Percentiles rank a stretch among this genome's conserved stretches.
phyloP scores from a whole-genome alignment of 2,888 invertebrate genomes.

The Nomada fabriciana region DNA sequence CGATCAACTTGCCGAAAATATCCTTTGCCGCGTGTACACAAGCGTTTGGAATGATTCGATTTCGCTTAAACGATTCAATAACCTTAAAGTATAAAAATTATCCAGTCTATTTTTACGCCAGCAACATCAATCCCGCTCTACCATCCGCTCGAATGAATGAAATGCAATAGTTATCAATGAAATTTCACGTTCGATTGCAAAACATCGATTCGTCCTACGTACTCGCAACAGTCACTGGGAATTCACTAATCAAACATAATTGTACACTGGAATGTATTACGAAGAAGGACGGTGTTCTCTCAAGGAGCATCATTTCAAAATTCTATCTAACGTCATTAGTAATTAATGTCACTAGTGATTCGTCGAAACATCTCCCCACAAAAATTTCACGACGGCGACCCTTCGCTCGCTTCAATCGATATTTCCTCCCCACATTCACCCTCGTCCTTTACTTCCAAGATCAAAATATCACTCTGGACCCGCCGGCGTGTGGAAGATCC shows the following conservation, averaged over 20 bases:
- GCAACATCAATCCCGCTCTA: background rate
- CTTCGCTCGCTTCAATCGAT: background rate
- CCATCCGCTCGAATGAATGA: background rate
- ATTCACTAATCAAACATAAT: background rate
- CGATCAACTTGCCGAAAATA: background rate
- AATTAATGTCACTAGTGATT: background rate
- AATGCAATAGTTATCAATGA: background rate
- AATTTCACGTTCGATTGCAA: background rate
- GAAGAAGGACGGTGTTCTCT: background rate
- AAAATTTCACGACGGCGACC: background rate
- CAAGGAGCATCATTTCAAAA: background rate
- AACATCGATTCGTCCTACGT: background rate
- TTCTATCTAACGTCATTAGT: background rate
- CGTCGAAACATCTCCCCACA: background rate
- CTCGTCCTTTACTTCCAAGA: background rate
- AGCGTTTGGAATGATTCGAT: background rate
- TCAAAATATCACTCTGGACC: background rate
- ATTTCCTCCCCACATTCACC: background rate
- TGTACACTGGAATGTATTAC: slow-evolving; percentile 14
- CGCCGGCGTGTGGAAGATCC: background rate
- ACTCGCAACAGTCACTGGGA: slow-evolving; percentile 10
- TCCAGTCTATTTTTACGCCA: background rate
- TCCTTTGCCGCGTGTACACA: too few species aligned
- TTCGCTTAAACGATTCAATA: background rate
- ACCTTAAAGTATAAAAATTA: background rate